A percentile compares a stretch with the other conserved stretches of the same genome.
These are phyloP conservation scores for rat (Rattus norvegicus) DNA, from an alignment of 2,113 vertebrate species.

Conservation along the genomic window DNA sequence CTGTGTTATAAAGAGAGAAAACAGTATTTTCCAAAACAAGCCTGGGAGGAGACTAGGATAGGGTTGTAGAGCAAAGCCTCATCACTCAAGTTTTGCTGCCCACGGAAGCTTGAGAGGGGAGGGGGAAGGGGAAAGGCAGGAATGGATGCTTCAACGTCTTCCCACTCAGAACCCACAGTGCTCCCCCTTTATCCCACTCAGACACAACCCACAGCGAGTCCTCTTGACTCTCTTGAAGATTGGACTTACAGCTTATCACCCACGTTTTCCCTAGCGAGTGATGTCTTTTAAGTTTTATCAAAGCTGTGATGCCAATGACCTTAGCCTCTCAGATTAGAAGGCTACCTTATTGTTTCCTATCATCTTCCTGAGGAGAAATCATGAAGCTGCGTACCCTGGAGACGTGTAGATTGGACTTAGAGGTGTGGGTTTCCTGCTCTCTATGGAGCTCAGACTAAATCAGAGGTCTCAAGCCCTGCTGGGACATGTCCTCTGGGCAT, in stretches of 20 bases:
- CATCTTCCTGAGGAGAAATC: not conserved
- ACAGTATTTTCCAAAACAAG: not conserved
- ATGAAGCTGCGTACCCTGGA: accelerated
- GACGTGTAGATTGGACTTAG: accelerated
- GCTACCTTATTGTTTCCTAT: not conserved
- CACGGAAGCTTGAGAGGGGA: not conserved
- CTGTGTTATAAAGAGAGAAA: not conserved
- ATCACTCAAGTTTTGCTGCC: not conserved
- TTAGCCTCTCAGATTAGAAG: not conserved
- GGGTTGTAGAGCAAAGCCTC: not conserved
- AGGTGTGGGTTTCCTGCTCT: not conserved
- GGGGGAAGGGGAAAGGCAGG: not conserved
- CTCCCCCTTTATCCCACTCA: not conserved
- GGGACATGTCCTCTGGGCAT: not conserved
- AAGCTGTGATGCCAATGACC: not conserved
- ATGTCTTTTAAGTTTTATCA: not conserved
- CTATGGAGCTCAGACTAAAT: not conserved
- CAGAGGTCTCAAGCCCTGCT: no score
- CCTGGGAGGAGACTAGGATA: not conserved
- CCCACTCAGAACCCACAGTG: not conserved
- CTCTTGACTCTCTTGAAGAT: not conserved
- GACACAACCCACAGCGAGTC: not conserved
- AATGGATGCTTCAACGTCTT: not conserved
- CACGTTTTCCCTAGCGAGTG: not conserved
- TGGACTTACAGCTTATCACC: not conserved